phyloP scores from a whole-genome alignment of 1,140 invertebrate species.

The Danaus melanippus region DNA sequence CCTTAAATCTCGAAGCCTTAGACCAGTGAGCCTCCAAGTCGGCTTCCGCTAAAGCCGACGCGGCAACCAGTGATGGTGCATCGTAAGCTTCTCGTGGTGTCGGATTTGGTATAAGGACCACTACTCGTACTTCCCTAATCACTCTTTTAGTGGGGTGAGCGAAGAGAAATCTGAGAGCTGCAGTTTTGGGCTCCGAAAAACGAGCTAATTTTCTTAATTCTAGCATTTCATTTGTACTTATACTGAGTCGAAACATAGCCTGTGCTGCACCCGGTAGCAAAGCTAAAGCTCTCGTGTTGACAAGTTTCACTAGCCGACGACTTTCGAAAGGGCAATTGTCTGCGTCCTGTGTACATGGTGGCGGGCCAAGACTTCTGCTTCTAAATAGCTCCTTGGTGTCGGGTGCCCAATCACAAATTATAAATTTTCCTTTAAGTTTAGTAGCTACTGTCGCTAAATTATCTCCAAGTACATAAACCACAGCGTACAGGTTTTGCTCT shows the following conservation, averaged over 20 bases:
- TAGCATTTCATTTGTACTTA: constrained; percentile 17
- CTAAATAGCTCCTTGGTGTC: constrained; percentile 7
- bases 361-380: constrained; percentile 28
- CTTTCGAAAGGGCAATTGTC: constrained; percentile 40
- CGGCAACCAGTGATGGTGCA: constrained; percentile 26
- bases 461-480: constrained; percentile 19
- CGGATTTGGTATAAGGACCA: constrained; percentile 28
- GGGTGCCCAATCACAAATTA: constrained; percentile 34
- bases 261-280: constrained; percentile 25
- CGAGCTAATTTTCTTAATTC: constrained; percentile 21
- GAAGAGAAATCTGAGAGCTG: constrained; percentile 19
- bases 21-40: constrained; percentile 20
- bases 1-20: constrained; percentile 20
- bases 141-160: constrained; percentile 20
- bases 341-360: constrained; percentile 27
- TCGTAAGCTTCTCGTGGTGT: constrained; percentile 30
- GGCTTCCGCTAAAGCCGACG: constrained; percentile 30
- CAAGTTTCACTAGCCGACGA: constrained; percentile 35
- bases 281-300: constrained; percentile 28
- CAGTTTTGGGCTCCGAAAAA: constrained; percentile 10
- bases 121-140: constrained; percentile 29
- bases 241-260: constrained; percentile 21
- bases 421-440: not conserved
- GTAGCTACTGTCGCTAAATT: constrained; percentile 7
- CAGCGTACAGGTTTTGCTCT: constrained; percentile 13